Evolutionary conservation across 2,113 vertebrate genomes (phyloP), one percentile per base, ranked within the genome.

Genomic region (Hydrochoerus hydrochaeris): DNA sequence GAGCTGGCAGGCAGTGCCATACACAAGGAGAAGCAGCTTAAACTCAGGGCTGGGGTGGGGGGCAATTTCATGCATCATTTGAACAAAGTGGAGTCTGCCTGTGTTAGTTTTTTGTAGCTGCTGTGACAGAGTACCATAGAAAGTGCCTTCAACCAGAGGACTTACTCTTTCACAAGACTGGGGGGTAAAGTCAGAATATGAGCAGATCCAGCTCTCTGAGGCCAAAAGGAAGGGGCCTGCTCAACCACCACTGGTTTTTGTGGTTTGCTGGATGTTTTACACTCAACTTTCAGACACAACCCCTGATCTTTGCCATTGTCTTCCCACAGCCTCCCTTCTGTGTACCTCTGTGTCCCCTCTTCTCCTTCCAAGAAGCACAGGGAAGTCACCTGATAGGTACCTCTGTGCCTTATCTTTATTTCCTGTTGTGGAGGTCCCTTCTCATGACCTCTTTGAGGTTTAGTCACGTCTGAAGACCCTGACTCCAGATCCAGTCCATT

Each of bases 281-380:
- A 20, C 35, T 8, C 17, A 54, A 20, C 17, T 19, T 44, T 46
- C 17, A 5, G 75, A 24, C 2, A 0, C 22, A 0, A 11, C 62
- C n/a, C 38, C 5, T 1, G 28, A 9, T 6, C 24, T 71, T 38
- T 62, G 20, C 20, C 65, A 60, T 41, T 5, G 11, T n/a, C 24
- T 75, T 49, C 14, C 3, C 0, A 0, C 0, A 14, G 9, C 0
- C 0, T 78, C 54, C 26, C 38, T 5, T 28, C 0, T 62, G 17
- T 46, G 35, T 22, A 16, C 1, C 7, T 38, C 10, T n/a, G 5
- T 10, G 75, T 54, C 73, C 41, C 73, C 26, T 44, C 73, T 77
- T 46, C 22, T 69, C 52, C 52, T 52, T 7, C n/a, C 67, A 38
- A n/a, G n/a, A 71, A 71, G 67, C n/a, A 38, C 22, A 16, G n/a